Conservation (phyloP, 2,888 invertebrate species). For the Agonopterix subpropinquella region DNA sequence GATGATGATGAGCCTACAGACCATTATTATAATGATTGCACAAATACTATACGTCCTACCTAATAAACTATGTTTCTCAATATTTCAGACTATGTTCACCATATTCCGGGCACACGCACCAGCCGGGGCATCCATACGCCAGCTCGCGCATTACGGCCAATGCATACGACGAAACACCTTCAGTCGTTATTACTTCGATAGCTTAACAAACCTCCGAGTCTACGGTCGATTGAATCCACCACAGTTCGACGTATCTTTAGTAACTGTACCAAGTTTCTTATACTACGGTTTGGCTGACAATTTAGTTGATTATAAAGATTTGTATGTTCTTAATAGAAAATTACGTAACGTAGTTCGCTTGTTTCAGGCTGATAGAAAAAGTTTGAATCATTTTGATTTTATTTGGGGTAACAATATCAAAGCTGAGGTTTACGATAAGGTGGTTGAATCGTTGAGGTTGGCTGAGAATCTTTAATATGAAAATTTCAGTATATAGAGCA, state of each 20-base stretch:
- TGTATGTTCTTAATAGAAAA: slow-evolving; percentile 18
- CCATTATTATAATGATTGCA: background rate
- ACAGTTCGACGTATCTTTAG: slow-evolving; percentile 26
- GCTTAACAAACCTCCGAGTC: slow-evolving; percentile 23
- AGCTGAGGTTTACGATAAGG: slow-evolving; percentile 22
- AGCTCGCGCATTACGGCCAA: slow-evolving; percentile 43
- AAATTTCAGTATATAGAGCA: too few relatives aligned
- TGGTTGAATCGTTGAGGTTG: slow-evolving; percentile 24
- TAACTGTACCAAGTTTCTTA: slow-evolving; percentile 31
- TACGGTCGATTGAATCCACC: slow-evolving; percentile 36
- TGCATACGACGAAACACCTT: slow-evolving; percentile 28
- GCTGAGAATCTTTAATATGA: slow-evolving; percentile 18
- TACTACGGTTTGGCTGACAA: slow-evolving; percentile 31
- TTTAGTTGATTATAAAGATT: slow-evolving; percentile 27
- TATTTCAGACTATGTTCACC: slow-evolving; percentile 41
- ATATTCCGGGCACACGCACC: slow-evolving; percentile 37
- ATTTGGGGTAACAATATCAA: slow-evolving; percentile 35
- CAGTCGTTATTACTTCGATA: slow-evolving; percentile 32
- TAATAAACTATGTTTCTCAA: background rate
- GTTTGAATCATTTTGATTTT: slow-evolving; percentile 40
- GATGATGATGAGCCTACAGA: too few relatives aligned
- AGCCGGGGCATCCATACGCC: slow-evolving; percentile 40
- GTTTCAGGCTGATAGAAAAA: slow-evolving; percentile 15
- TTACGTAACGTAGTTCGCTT: slow-evolving; percentile 25
- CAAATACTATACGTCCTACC: background rate